phyloP scores from a whole-genome alignment of 92 coral and sea anemone species.

The Montipora capitata region DNA sequence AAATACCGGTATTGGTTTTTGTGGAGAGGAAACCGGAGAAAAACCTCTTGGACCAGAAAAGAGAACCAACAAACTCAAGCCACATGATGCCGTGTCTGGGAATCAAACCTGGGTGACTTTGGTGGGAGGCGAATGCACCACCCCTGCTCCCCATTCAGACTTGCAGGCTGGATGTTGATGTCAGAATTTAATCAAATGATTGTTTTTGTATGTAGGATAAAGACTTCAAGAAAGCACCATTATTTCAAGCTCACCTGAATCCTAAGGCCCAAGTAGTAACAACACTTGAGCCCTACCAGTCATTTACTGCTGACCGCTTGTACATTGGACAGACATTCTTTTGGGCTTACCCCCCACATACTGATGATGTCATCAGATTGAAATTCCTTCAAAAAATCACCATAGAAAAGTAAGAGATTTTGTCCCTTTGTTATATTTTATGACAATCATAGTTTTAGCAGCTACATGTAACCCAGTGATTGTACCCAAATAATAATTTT shows the following conservation, averaged over 20 bases:
- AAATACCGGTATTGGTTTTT: no score
- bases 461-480: no score
- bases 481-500: not conserved
- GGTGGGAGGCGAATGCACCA: no score
- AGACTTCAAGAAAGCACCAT: constrained; percentile 97
- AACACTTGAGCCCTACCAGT: constrained; percentile 87
- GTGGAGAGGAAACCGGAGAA: no score
- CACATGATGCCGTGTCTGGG: no score
- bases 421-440: not conserved
- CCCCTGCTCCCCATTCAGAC: no score
- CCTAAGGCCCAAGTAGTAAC: constrained; percentile 85
- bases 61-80: no score
- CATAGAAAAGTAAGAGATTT: constrained; percentile 70
- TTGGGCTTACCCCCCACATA: constrained; percentile 96
- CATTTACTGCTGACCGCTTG: constrained; percentile 86
- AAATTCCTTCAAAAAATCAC: constrained; percentile 72
- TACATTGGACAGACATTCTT: constrained; percentile 98
- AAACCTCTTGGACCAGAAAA: no score
- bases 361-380: constrained; percentile 92
- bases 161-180: no score
- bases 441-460: not conserved
- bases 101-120: no score
- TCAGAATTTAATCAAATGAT: not conserved
- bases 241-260: constrained; percentile 98
- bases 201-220: constrained; percentile 77